A percentile compares a stretch with the other conserved stretches of the same genome.
These are phyloP conservation scores for Drosophila kuntzei DNA, from an alignment of 2,888 invertebrate genomes.

Conservation along the genomic window DNA sequence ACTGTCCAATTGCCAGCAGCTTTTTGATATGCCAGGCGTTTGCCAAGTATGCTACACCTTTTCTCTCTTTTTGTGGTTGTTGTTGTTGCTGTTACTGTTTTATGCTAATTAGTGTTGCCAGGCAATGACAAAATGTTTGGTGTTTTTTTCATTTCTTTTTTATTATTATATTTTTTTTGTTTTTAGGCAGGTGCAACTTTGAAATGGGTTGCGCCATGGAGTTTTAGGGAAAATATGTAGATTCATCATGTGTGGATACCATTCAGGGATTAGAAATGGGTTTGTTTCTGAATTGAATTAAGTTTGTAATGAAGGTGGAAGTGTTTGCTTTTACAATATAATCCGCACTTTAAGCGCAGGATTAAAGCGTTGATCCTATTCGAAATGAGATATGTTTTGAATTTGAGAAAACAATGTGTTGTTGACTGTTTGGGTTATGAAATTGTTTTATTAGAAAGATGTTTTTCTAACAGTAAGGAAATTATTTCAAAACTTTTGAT, in stretches of 20 bases:
- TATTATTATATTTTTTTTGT: conserved; percentile 3
- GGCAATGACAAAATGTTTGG: conserved; percentile 35
- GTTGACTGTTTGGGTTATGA: background rate
- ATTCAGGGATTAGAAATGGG: conserved; percentile 16
- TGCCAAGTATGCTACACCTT: conserved; percentile 23
- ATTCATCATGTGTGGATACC: conserved; percentile 28
- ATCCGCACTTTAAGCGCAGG: conserved; percentile 21
- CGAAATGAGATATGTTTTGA: background rate
- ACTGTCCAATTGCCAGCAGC: conserved; percentile 30
- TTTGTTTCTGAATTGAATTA: conserved; percentile 15
- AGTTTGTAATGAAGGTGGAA: conserved; percentile 20
- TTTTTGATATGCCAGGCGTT: conserved; percentile 33
- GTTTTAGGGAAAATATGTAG: conserved; percentile 9
- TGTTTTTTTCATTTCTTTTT: background rate
- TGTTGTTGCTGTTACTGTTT: conserved; percentile 7
- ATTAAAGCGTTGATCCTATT: conserved; percentile 1
- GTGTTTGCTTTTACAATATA: conserved; percentile 19
- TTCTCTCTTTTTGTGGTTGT: conserved; percentile 2
- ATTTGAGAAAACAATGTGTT: background rate
- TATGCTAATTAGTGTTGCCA: conserved; percentile 51
- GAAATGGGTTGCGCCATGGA: conserved; percentile 36
- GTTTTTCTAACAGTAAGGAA: background rate
- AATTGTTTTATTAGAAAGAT: background rate
- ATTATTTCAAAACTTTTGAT: background rate
- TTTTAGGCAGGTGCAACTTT: conserved; percentile 43